These are phyloP conservation scores for Mactra quadrangularis DNA, from an alignment of 1,140 invertebrate species.

Conservation along the genomic window DNA sequence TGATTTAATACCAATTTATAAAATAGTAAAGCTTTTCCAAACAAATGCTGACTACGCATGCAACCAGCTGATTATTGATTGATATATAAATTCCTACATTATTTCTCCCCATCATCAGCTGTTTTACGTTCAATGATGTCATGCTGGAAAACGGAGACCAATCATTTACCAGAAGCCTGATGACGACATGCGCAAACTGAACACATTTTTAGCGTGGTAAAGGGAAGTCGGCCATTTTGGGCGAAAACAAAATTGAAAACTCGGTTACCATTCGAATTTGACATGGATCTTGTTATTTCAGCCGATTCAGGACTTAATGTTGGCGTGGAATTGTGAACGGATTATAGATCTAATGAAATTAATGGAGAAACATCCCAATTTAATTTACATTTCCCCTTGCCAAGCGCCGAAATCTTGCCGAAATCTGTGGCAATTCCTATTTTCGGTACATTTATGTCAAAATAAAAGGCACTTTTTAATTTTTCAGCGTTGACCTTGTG, in stretches of 20 bases:
- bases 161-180: constrained; percentile 69
- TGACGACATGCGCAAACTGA: constrained; percentile 77
- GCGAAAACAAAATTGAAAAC: constrained; percentile 70
- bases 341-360: constrained; percentile 29
- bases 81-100: constrained; percentile 3
- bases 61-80: constrained; percentile 47
- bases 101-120: constrained; percentile 62
- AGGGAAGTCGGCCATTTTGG: constrained; percentile 81
- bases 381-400: background rate
- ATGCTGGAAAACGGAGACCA: constrained; percentile 74
- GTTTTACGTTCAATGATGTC: constrained; percentile 76
- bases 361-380: constrained; percentile 42
- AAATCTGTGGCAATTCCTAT: constrained; percentile 44
- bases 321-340: background rate
- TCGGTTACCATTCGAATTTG: constrained; percentile 57
- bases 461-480: constrained; percentile 2
- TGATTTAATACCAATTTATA: too few species aligned
- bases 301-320: background rate
- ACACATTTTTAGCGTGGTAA: constrained; percentile 77
- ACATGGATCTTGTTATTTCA: constrained; percentile 40
- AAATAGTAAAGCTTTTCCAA: too few species aligned
- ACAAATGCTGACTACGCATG: too few species aligned
- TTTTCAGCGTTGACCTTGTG: background rate
- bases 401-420: constrained; percentile 42
- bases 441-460: constrained; percentile 54